Conservation (phyloP, 2,797 vertebrate genomes). For the Toxotes lorentzi region DNA sequence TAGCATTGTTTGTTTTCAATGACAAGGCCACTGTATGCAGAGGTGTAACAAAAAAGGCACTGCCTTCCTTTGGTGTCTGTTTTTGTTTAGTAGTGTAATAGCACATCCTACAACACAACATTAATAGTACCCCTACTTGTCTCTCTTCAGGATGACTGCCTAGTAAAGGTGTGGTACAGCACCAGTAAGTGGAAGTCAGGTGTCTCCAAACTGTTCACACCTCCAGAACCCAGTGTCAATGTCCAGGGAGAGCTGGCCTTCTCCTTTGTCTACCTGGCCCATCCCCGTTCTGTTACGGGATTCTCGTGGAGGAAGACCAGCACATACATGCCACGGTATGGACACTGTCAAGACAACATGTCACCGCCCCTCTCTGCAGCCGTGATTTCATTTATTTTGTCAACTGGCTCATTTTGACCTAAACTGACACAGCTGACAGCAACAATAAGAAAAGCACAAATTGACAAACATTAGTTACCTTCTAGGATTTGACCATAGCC, state of each 20-base stretch:
- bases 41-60: neutral
- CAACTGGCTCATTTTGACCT: neutral
- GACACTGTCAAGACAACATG: constrained; percentile 11
- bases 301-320: constrained; percentile 99
- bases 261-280: constrained; percentile 97
- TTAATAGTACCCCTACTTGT: constrained; percentile 6
- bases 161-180: constrained; percentile 98
- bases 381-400: neutral
- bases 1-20: neutral
- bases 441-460: neutral
- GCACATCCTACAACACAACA: neutral
- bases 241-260: constrained; percentile 89
- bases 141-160: constrained; percentile 91
- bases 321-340: constrained; percentile 95
- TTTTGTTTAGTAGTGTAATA: neutral
- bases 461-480: constrained; percentile 2
- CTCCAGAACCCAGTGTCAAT: constrained; percentile 79
- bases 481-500: neutral
- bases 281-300: constrained; percentile 95
- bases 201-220: constrained; percentile 84
- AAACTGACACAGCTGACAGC: neutral
- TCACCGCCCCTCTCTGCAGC: neutral
- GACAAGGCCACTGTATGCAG: neutral
- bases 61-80: neutral
- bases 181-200: constrained; percentile 92